Base-by-base conservation (phyloP, 2,797 vertebrate genomes). In the Clarias pachynema region DNA sequence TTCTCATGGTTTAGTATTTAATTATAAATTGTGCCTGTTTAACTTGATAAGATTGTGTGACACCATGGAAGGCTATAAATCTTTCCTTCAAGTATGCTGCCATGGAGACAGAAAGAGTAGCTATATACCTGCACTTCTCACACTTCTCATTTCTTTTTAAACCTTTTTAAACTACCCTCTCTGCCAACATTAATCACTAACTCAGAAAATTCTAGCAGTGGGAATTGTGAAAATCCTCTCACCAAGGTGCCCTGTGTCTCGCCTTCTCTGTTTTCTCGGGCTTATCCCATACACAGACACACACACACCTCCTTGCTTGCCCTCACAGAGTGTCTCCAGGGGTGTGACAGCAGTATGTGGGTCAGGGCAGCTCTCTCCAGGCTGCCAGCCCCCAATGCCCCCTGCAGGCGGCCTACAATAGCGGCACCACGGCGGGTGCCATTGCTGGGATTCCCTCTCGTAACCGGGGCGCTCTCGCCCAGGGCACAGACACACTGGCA, bases 271-370 rank as follows among this genome's bases (percentile, higher is more conserved):
- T 81, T 63, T 84, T 84, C 81, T 77, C 66, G 74, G 70, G 86
- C 89, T 85, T 87, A 89, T 83, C 84, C 84, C 89, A 84, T 86
- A 84, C 79, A 84, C 73, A 74, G 66, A 80, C 44, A 49, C 44
- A 49, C 44, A 83, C 57, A 65, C 81, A 81, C 87, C 88, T 91
- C 91, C 4, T 80, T 63, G 85, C 73, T 84, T 87, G 77, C 87
- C 83, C 80, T 87, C 82, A 86, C 89, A 86, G 89, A 86, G 91
- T 94, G 95, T 96, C 95, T 96, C 95, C 94, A 95, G 95, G 95
- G 95, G 94, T 94, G 94, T 95, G 95, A 95, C 95, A 95, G 95
- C 95, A 96, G 94, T 96, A 96, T 96, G 94, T 95, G 94, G 94
- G 95, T 94, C 92, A 92, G 93, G 92, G 90, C 92, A 92, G 93